phyloP scores from a whole-genome alignment of 2,888 invertebrate species.

The Idaea biselata region DNA sequence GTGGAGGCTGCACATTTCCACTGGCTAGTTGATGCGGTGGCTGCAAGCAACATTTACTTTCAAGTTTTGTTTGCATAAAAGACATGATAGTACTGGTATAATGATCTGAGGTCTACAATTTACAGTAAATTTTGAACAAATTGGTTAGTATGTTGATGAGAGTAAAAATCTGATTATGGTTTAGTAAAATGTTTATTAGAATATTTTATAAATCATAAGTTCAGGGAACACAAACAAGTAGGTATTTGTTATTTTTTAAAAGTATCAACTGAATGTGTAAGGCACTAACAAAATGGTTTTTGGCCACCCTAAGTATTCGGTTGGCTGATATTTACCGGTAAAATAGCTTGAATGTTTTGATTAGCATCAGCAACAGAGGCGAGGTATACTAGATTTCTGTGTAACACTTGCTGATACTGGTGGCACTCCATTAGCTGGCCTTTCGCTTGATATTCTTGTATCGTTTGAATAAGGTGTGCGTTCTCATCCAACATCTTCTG shows the following conservation, averaged over 20 bases:
- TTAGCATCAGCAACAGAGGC: slow-evolving; percentile 98
- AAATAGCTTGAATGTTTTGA: slow-evolving; percentile 93
- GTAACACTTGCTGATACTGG: slow-evolving; percentile 96
- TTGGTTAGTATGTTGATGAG: background rate
- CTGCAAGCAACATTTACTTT: slow-evolving; percentile 54
- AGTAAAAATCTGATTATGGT: background rate
- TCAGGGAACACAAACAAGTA: background rate
- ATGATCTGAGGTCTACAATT: background rate
- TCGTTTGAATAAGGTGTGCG: slow-evolving; percentile 96
- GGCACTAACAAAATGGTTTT: background rate
- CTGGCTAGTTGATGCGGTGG: slow-evolving; percentile 80
- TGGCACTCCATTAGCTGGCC: slow-evolving; percentile 96
- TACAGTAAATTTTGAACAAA: background rate
- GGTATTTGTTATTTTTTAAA: background rate
- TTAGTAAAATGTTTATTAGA: background rate
- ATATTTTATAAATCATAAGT: background rate
- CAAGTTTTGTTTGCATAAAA: background rate
- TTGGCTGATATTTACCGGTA: slow-evolving; percentile 86
- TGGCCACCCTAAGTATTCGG: background rate
- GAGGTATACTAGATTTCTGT: slow-evolving; percentile 96
- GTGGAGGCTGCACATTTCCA: slow-evolving; percentile 69
- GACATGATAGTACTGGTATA: background rate
- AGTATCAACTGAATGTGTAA: background rate
- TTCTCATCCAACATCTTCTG: slow-evolving; percentile 99
- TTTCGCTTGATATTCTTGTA: slow-evolving; percentile 97